Conservation (phyloP, 2,113 vertebrate species). For the Anoura caudifer region DNA sequence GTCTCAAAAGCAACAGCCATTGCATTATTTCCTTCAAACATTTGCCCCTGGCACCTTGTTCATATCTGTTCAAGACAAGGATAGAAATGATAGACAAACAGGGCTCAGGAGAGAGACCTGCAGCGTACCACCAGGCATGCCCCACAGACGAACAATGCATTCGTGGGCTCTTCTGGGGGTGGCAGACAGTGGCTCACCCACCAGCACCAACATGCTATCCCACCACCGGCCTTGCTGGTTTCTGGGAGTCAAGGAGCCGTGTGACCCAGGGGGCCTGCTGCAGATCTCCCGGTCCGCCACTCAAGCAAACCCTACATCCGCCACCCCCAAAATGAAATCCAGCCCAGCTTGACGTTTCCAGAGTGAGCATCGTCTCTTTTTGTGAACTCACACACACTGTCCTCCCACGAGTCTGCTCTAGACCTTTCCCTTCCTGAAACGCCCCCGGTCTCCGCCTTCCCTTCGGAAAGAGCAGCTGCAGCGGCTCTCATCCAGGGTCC, state of each 20-base stretch:
- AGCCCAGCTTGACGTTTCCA: background rate
- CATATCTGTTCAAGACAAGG: background rate
- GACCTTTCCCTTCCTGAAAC: background rate
- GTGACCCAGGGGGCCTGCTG: accelerated
- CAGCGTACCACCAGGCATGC: accelerated
- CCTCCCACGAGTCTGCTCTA: background rate
- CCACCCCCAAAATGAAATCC: background rate
- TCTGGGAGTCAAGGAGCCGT: background rate
- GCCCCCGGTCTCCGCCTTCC: background rate
- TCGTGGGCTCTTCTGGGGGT: background rate
- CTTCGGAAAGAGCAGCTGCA: background rate
- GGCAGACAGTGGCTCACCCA: background rate
- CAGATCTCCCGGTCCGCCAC: background rate
- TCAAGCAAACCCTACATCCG: background rate
- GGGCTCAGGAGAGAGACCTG: background rate
- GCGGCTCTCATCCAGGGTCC: too few species aligned
- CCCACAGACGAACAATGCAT: background rate
- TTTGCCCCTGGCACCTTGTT: background rate
- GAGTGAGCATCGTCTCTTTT: background rate
- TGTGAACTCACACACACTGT: background rate
- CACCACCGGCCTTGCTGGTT: background rate
- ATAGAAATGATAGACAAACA: background rate
- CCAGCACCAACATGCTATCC: background rate
- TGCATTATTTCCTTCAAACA: background rate
- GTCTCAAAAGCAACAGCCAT: background rate